Evolutionary conservation across 64 coral and sea anemone species (phyloP).

Genomic region (Orbicella faveolata): DNA sequence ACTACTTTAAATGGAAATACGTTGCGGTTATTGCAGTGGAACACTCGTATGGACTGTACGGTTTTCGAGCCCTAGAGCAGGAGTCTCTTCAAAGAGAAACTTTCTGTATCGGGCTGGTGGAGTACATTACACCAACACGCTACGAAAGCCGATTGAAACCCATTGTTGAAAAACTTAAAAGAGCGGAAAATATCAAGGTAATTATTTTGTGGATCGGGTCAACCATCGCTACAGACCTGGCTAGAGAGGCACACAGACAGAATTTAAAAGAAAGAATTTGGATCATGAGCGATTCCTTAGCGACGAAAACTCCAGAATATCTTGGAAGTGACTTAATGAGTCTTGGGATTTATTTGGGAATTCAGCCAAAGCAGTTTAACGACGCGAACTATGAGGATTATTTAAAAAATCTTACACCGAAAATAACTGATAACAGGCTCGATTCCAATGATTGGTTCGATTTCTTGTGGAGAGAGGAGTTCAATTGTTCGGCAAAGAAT

Average conservation of each 20-base stretch:
- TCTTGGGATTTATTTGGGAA: constrained; percentile 53
- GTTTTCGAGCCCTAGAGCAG: constrained; percentile 55
- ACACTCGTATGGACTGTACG: constrained; percentile 62
- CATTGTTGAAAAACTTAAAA: constrained; percentile 53
- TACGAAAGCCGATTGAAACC: constrained; percentile 3
- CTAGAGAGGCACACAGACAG: constrained; percentile 38
- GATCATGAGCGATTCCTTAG: constrained; percentile 67
- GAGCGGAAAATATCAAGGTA: constrained; percentile 50
- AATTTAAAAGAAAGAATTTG: constrained; percentile 30
- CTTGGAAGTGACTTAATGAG: constrained; percentile 61
- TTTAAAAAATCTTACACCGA: constrained; percentile 26
- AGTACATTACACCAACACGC: constrained; percentile 35
- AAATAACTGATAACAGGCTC: background rate
- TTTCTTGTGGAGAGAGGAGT: constrained; percentile 44
- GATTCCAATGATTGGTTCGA: constrained; percentile 47
- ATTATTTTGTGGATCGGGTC: constrained; percentile 67
- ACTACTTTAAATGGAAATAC: constrained; percentile 61
- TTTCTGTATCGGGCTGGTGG: constrained; percentile 61
- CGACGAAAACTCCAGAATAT: constrained; percentile 60
- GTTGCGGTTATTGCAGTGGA: constrained; percentile 68
- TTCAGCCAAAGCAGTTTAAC: constrained; percentile 52
- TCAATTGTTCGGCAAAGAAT: constrained; percentile 29
- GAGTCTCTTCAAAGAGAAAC: constrained; percentile 50
- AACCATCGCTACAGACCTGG: constrained; percentile 36
- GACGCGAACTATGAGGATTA: constrained; percentile 43